Evolutionary conservation across 2,888 invertebrate species (phyloP).

Genomic region (Drosophila rellima): DNA sequence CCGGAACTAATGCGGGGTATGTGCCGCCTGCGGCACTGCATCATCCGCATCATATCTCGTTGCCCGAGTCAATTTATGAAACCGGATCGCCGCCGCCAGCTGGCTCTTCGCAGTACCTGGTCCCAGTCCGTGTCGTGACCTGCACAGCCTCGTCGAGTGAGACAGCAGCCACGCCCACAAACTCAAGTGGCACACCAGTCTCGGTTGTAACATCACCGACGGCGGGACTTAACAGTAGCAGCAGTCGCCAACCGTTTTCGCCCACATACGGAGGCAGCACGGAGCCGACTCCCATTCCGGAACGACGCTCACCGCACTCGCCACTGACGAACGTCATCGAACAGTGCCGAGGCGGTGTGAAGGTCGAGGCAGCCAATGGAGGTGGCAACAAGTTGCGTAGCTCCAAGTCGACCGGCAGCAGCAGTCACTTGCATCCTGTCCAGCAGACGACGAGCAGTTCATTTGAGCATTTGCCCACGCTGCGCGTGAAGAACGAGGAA

Average conservation of each 20-base stretch:
- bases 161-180: slow-evolving; percentile 65
- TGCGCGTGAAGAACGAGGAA: slow-evolving; percentile 88
- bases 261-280: slow-evolving; percentile 72
- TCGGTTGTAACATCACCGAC: slow-evolving; percentile 68
- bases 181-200: slow-evolving; percentile 53
- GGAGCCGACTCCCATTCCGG: slow-evolving; percentile 60
- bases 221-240: slow-evolving; percentile 58
- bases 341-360: slow-evolving; percentile 34
- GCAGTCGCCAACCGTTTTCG: slow-evolving; percentile 76
- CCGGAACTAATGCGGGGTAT: slow-evolving; percentile 70
- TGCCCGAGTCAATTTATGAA: slow-evolving; percentile 84
- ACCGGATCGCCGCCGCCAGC: slow-evolving; percentile 83
- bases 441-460: slow-evolving; percentile 79
- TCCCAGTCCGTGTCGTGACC: slow-evolving; percentile 73
- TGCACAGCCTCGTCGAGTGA: slow-evolving; percentile 69
- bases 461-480: slow-evolving; percentile 84
- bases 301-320: slow-evolving; percentile 70
- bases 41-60: slow-evolving; percentile 84
- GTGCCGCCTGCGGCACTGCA: slow-evolving; percentile 71
- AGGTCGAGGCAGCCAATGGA: slow-evolving; percentile 58
- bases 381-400: slow-evolving; percentile 69
- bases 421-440: slow-evolving; percentile 66
- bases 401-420: slow-evolving; percentile 80
- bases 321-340: slow-evolving; percentile 51
- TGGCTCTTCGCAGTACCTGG: slow-evolving; percentile 83